Conservation (phyloP, 2,888 invertebrate genomes). For the Ectropis crepuscularia region DNA sequence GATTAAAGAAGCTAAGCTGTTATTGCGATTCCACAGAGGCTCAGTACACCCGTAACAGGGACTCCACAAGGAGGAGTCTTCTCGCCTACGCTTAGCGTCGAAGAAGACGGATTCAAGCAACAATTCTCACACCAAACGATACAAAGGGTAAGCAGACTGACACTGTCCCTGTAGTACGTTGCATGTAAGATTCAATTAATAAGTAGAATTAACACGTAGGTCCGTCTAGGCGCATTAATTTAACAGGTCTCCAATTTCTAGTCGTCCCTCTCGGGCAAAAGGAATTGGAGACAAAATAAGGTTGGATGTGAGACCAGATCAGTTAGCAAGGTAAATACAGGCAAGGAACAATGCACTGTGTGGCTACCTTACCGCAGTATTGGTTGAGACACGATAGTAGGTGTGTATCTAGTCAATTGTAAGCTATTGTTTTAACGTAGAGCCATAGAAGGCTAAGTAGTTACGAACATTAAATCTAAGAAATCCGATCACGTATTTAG, state of each 20-base stretch:
- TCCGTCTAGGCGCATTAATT: conserved; percentile 61
- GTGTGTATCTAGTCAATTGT: conserved; percentile 42
- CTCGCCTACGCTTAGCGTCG: conserved; percentile 74
- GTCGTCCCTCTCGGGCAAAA: conserved; percentile 79
- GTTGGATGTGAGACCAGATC: conserved; percentile 81
- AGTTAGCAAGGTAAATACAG: conserved; percentile 77
- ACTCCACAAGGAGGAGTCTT: conserved; percentile 77
- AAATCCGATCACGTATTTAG: conserved; percentile 1
- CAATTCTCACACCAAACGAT: conserved; percentile 80
- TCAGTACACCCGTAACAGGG: conserved; percentile 77
- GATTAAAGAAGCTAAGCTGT: conserved; percentile 24
- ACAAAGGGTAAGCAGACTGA: conserved; percentile 75
- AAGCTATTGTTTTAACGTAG: conserved; percentile 27
- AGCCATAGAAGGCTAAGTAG: conserved; percentile 22
- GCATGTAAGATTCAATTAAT: conserved; percentile 55
- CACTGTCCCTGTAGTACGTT: conserved; percentile 54
- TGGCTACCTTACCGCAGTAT: conserved; percentile 65
- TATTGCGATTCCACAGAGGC: conserved; percentile 63
- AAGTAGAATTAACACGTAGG: conserved; percentile 55
- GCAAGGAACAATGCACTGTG: conserved; percentile 69
- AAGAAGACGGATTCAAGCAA: conserved; percentile 79
- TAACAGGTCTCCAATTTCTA: conserved; percentile 79
- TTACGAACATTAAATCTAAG: not conserved
- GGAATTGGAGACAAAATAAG: conserved; percentile 82
- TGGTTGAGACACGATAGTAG: conserved; percentile 44